Conservation (phyloP, 1,140 invertebrate species). For the Bombus waltoni region DNA sequence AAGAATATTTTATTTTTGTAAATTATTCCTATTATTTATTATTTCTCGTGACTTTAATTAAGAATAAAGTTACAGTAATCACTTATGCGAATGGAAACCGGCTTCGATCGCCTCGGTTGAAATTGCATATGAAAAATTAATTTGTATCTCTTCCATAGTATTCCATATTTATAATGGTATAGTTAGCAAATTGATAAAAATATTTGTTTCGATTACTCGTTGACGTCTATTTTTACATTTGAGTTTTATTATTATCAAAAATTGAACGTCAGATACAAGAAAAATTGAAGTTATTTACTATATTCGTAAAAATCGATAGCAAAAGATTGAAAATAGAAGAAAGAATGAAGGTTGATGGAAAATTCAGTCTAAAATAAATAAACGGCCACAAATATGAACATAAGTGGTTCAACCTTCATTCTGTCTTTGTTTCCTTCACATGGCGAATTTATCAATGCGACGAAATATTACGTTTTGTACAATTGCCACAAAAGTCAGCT, state of each 20-base stretch:
- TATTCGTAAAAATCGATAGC: not conserved
- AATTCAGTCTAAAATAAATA: too few relatives aligned
- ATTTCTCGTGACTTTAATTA: too few relatives aligned
- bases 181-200: too few relatives aligned
- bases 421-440: conserved; percentile 25
- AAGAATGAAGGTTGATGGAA: not conserved
- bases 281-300: not conserved
- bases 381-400: conserved; percentile 40
- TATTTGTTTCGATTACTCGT: too few relatives aligned
- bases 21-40: not conserved
- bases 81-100: not conserved
- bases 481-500: conserved; percentile 8
- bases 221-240: too few relatives aligned
- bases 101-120: not conserved
- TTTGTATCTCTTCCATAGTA: not conserved
- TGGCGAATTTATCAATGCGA: conserved; percentile 13
- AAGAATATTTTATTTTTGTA: not conserved
- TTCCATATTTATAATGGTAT: not conserved
- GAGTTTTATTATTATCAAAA: too few relatives aligned
- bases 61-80: not conserved
- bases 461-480: conserved; percentile 9
- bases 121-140: not conserved
- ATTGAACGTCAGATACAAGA: too few relatives aligned
- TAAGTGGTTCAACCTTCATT: conserved; percentile 38
- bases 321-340: not conserved